These are phyloP conservation scores for Phylloscopus trochiloides DNA, from an alignment of 2,113 vertebrate genomes.

Conservation along the genomic window DNA sequence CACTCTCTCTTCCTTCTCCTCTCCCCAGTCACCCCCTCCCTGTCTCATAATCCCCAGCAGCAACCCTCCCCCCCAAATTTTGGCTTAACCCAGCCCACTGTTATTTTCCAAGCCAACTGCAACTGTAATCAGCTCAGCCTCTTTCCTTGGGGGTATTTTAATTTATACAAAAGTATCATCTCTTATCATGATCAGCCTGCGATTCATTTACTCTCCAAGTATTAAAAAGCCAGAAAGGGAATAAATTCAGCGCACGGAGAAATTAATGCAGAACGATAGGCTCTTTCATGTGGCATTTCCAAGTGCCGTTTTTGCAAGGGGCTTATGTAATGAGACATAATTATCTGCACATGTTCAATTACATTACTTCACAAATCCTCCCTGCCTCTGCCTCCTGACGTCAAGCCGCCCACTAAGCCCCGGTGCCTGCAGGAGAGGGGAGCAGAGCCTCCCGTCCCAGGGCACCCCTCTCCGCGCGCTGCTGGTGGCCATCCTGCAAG, in stretches of 20 bases:
- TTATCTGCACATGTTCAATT: constrained; percentile 75
- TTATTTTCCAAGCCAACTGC: constrained; percentile 37
- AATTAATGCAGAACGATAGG: constrained; percentile 63
- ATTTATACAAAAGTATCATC: constrained; percentile 59
- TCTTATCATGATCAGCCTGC: constrained; percentile 48
- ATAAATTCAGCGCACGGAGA: constrained; percentile 51
- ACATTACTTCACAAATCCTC: constrained; percentile 68
- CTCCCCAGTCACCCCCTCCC: background rate
- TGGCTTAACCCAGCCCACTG: background rate
- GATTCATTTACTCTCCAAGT: constrained; percentile 58
- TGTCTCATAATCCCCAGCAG: background rate
- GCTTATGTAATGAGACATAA: constrained; percentile 73
- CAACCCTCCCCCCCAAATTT: background rate
- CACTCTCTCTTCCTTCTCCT: background rate
- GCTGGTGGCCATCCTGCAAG: accelerated
- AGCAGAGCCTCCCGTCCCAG: background rate
- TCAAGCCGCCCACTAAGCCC: constrained; percentile 30
- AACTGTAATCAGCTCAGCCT: constrained; percentile 8
- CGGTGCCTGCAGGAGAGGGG: background rate
- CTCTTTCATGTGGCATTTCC: constrained; percentile 72
- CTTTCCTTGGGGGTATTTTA: constrained; percentile 56
- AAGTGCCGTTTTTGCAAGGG: constrained; percentile 49
- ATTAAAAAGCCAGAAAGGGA: constrained; percentile 70
- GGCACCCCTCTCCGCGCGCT: background rate
- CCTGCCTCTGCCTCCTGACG: constrained; percentile 57